These are phyloP conservation scores for Muntiacus reevesi DNA, from an alignment of 2,113 vertebrate species.

Conservation along the genomic window DNA sequence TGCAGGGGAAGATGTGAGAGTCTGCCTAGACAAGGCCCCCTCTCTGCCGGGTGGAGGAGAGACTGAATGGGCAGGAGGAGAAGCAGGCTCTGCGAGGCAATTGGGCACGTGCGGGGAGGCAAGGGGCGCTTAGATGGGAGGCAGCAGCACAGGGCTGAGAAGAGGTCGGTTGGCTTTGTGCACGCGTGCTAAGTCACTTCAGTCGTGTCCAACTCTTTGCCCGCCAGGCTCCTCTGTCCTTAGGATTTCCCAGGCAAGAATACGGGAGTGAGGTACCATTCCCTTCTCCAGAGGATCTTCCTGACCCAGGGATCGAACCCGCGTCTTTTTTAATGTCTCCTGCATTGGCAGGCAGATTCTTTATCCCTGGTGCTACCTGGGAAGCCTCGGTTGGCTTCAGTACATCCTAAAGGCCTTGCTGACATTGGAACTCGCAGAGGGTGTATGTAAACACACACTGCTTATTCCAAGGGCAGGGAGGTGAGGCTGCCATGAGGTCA, in stretches of 20 bases:
- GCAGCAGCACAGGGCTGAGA: neutral
- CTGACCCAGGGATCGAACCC: neutral
- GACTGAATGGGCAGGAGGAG: neutral
- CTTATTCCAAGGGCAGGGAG: no score
- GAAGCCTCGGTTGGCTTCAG: neutral
- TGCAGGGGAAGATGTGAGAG: neutral
- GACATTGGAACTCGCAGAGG: neutral
- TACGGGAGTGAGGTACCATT: neutral
- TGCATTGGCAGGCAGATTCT: neutral
- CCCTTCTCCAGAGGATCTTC: neutral
- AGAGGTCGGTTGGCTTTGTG: rapidly evolving
- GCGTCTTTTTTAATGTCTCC: neutral
- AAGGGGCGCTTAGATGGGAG: neutral
- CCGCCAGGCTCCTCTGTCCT: neutral
- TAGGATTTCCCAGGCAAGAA: neutral
- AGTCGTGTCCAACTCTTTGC: neutral
- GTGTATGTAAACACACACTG: neutral
- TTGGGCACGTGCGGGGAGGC: rapidly evolving
- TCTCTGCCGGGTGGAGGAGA: neutral
- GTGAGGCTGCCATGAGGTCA: rapidly evolving
- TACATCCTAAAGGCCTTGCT: no score
- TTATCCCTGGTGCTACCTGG: neutral
- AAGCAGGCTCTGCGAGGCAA: neutral
- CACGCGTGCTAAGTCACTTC: neutral
- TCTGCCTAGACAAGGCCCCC: neutral